phyloP scores from a whole-genome alignment of 1,140 invertebrate species.

The Euura saliciscinereae region DNA sequence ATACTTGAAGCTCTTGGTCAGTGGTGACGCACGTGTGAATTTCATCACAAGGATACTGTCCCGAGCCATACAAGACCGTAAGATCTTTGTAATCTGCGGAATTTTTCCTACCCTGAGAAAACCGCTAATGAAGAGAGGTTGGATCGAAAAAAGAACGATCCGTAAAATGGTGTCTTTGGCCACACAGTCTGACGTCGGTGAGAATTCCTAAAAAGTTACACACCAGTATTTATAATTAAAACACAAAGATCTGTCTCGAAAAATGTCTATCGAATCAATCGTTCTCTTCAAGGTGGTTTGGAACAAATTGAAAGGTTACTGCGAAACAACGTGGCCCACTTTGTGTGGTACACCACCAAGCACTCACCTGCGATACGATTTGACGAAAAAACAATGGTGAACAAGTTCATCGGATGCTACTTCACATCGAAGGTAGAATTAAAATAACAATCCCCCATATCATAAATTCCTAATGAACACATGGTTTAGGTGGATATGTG shows the following conservation, averaged over 20 bases:
- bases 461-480: slow-evolving; percentile 56
- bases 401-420: slow-evolving; percentile 76
- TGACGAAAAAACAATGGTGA: slow-evolving; percentile 65
- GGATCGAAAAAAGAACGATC: slow-evolving; percentile 32
- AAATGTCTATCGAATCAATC: slow-evolving; percentile 28
- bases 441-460: slow-evolving; percentile 68
- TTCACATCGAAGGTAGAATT: slow-evolving; percentile 88
- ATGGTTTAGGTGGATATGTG: slow-evolving; percentile 60
- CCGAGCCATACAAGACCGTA: slow-evolving; percentile 28
- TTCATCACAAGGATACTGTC: slow-evolving; percentile 26
- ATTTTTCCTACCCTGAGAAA: slow-evolving; percentile 25
- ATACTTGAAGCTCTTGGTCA: background rate
- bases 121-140: slow-evolving; percentile 25
- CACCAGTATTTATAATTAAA: too few relatives aligned
- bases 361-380: slow-evolving; percentile 6
- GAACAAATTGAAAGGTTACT: slow-evolving; percentile 3
- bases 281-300: slow-evolving; percentile 32
- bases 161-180: slow-evolving; percentile 26
- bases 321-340: background rate
- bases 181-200: slow-evolving; percentile 25
- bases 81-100: slow-evolving; percentile 28
- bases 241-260: too few relatives aligned
- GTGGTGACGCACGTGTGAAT: slow-evolving; percentile 20
- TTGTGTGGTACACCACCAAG: background rate
- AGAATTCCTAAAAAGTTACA: too few relatives aligned